Evolutionary conservation across 2,113 vertebrate species (phyloP), one percentile per base, ranked within the genome.

Genomic region (Rutilus rutilus): DNA sequence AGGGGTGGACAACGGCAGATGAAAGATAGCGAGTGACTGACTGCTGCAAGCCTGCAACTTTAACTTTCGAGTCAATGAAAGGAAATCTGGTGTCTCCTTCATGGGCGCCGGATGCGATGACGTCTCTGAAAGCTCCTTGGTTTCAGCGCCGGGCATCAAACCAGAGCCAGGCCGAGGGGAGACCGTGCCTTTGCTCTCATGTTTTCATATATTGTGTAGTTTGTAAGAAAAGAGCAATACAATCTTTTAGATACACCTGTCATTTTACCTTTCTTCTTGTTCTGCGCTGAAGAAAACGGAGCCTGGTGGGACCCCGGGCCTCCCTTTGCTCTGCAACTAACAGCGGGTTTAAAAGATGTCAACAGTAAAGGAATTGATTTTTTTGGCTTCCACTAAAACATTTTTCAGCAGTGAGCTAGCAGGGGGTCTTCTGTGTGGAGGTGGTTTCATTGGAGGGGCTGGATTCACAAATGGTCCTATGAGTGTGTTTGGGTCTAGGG

Each of bases 321-420:
- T 88, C 89, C 91, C 93, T 94, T 92, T 94, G 92, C 91, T 94
- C 91, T 92, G 91, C 89, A 87, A 86, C 91, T 89, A 85, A 88
- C 90, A 90, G 92, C 86, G 14, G 91, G 92, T 92, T 95, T 89
- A 94, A 94, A 92, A 94, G 92, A 94, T 92, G 93, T 95, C 93
- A 94, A 92, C 91, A 92, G 91, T 87, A 85, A 89, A 86, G 45
- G 84, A 92, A 95, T 94, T 92, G 93, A 95, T 94, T 95, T 94
- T 86, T 87, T 91, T 92, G 89, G 90, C 91, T 91, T 92, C 88
- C 92, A 87, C 89, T 92, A 91, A 88, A 93, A 93, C 42, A 15
- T 14, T 23, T 39, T 79, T 89, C 90, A 86, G 80, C 90, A 86
- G 91, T 90, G 90, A 76, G 90, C 89, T 88, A 90, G 94, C 95